A percentile compares a stretch with the other conserved stretches of the same genome.
These are phyloP conservation scores for Dipodomys merriami DNA, from an alignment of 2,113 vertebrate genomes.

Conservation along the genomic window DNA sequence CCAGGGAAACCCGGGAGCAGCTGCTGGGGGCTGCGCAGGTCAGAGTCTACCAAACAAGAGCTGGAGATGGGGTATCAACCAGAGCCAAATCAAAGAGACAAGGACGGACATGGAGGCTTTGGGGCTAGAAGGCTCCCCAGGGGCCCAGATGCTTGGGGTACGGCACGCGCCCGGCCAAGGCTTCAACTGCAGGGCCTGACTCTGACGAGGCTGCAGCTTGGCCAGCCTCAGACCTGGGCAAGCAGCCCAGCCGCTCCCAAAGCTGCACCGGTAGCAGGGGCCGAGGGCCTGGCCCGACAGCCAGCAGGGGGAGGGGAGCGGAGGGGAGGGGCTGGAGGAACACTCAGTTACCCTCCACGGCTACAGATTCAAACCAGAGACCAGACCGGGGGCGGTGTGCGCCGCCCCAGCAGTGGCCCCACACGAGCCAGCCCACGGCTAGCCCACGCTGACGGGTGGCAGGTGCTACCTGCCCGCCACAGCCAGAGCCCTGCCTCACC, in stretches of 20 bases:
- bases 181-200: conserved; percentile 40
- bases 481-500: background rate
- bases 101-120: background rate
- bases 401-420: conserved; percentile 27
- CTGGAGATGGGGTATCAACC: background rate
- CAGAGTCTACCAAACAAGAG: background rate
- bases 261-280: conserved; percentile 75
- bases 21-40: background rate
- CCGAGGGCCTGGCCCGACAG: conserved; percentile 59
- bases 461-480: conserved; percentile 57
- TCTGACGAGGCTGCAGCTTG: conserved; percentile 70
- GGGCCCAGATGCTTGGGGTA: background rate
- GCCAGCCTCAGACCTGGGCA: conserved; percentile 61
- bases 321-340: conserved; percentile 22
- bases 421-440: background rate
- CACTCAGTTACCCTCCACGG: conserved; percentile 62
- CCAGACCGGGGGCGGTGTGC: conserved; percentile 62
- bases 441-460: conserved; percentile 23
- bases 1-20: background rate
- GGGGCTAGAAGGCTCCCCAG: background rate
- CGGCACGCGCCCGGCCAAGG: conserved; percentile 33
- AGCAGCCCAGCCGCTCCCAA: conserved; percentile 47
- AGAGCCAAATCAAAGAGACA: background rate
- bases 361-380: conserved; percentile 75
- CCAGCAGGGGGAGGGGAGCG: conserved; percentile 39